Evolutionary conservation across 2,113 vertebrate genomes (phyloP), one percentile per base, ranked within the genome.

Genomic region (Chrysemys picta): DNA sequence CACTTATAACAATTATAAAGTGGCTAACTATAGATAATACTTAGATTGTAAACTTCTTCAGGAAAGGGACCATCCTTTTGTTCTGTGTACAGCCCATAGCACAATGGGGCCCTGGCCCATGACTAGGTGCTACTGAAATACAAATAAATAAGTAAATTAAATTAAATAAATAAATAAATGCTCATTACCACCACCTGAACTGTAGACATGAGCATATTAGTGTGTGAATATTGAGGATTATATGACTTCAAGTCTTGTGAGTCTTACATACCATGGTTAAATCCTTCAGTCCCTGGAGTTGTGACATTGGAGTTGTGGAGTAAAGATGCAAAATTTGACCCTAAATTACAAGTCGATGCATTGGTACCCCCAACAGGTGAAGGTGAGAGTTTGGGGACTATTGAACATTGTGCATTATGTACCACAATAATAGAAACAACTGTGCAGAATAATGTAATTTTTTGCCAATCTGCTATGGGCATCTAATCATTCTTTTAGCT

Each of bases 401-500:
- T 90, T 80, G 69, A 87, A 95, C 42, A 87, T 81, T 72, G 78
- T 84, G 10, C 94, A 78, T 69, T 91, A 91, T 49, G 29, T n/a
- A 19, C 35, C 62, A n/a, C 62, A 52, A 85, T 52, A 89, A 93
- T 90, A 94, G 93, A 91, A 95, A 76, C 88, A 95, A 57, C 82
- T 89, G 52, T 87, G 87, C 88, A 97, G 91, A 97, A 94, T 94
- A 88, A 93, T 88, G 56, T 12, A 82, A 94, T 94, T 96, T 94
- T 93, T 84, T 97, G 88, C 91, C 91, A 93, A 87, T 95, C 42
- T 95, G 94, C 94, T 88, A 11, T 50, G 91, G 29, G 82, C 84
- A 90, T 82, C 93, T 91, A 93, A 90, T 96, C 93, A 96, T 56
- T 94, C 95, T 91, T 96, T 87, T 95, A 96, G 54, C 22, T 54